A percentile compares a stretch with the other conserved stretches of the same genome.
Evolutionary conservation across 1,140 invertebrate species (phyloP).

Genomic region (Mycetomoellerius zeteki): DNA sequence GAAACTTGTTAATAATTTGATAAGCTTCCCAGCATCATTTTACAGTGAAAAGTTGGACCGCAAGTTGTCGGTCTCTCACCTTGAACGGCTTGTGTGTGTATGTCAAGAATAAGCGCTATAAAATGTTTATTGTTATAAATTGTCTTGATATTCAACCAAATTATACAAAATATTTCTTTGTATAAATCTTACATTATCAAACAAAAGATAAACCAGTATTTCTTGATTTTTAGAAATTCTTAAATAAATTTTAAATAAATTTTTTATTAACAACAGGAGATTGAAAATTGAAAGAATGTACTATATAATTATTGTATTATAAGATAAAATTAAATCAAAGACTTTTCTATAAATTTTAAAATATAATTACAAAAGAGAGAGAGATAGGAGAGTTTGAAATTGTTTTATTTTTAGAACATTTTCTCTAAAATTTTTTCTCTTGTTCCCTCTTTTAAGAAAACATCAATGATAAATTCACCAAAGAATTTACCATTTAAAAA

Average conservation of each 20-base stretch:
- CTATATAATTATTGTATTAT: not conserved
- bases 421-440: not conserved
- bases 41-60: constrained; percentile 22
- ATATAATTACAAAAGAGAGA: not conserved
- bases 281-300: not conserved
- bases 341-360: not conserved
- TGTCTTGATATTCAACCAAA: not conserved
- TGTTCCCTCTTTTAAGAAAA: not conserved
- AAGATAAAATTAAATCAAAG: not conserved
- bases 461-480: not conserved
- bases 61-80: not conserved
- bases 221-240: not conserved
- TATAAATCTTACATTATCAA: not conserved
- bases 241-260: not conserved
- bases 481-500: not conserved
- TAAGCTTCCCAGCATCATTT: constrained; percentile 55
- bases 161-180: not conserved
- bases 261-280: not conserved
- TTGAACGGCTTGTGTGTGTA: not conserved
- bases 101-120: not conserved
- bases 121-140: constrained; percentile 18
- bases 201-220: not conserved
- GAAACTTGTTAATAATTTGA: constrained; percentile 52
- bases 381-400: not conserved
- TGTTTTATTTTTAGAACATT: not conserved